These are phyloP conservation scores for Falco naumanni DNA, from an alignment of 2,797 vertebrate genomes.

Conservation along the genomic window DNA sequence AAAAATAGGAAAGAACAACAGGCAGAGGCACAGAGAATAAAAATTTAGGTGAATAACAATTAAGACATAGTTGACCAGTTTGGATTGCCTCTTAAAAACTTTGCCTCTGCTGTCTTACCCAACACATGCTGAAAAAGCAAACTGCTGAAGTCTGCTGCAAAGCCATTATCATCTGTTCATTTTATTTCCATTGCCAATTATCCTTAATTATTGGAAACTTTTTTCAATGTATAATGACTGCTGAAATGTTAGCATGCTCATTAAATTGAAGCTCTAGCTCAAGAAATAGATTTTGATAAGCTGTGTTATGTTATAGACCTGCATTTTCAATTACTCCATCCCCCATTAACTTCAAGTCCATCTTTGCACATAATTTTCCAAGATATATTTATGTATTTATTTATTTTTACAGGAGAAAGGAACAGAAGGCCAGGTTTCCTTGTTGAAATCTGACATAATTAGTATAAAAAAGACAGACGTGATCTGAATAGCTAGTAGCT, in stretches of 20 bases:
- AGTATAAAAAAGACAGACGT: constrained; percentile 26
- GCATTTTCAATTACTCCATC: constrained; percentile 49
- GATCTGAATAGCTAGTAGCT: background rate
- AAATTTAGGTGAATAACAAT: constrained; percentile 24
- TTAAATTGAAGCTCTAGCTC: constrained; percentile 65
- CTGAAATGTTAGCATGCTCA: constrained; percentile 70
- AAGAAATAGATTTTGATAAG: constrained; percentile 68
- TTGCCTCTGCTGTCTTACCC: background rate
- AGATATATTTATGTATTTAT: constrained; percentile 25
- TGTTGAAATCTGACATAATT: constrained; percentile 38
- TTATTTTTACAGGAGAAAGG: constrained; percentile 9
- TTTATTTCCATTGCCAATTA: constrained; percentile 77
- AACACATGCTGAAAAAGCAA: background rate
- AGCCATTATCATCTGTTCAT: constrained; percentile 70
- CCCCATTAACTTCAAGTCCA: constrained; percentile 46
- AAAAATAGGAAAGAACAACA: background rate
- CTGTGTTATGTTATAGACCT: constrained; percentile 28
- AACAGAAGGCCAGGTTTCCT: background rate
- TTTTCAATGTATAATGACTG: constrained; percentile 66
- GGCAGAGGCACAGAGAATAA: background rate
- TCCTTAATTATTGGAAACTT: constrained; percentile 76
- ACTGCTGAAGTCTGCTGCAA: constrained; percentile 35
- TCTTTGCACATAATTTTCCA: constrained; percentile 40
- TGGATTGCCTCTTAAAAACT: constrained; percentile 27
- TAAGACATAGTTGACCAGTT: constrained; percentile 48